Base-by-base conservation (phyloP, 2,888 invertebrate genomes). In the Syritta pipiens region DNA sequence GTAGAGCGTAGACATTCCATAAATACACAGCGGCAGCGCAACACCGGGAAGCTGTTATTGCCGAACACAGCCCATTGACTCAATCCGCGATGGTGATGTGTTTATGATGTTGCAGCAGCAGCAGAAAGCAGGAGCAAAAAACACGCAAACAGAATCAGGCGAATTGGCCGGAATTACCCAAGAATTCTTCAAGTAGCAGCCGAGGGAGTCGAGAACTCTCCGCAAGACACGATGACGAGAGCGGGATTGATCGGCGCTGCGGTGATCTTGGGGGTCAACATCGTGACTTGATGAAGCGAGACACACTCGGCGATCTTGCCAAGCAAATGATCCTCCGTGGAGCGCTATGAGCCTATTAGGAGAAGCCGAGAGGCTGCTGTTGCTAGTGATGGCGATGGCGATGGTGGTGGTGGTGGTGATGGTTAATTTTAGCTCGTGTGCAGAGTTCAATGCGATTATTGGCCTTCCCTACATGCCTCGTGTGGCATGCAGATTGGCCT, bases 261-360 rank as follows among this genome's bases (percentile, higher is more conserved):
- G 60, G 48, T 75, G 81, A 81, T 81, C 81, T 81, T 81, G 32
- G 71, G 74, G 83, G 83, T 83, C 83, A 82, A 83, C 75, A 74
- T 81, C 83, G 83, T 83, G 83, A 83, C 83, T 83, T 83, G 81
- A 74, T 82, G 81, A 74, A 82, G 81, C 83, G 76, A 83, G 82
- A 82, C 83, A n/a, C n/a, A 81, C 82, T 82, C 83, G 81, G 81
- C 76, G 82, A 82, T 82, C 79, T 67, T 63, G 68, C 81, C 68
- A 69, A 67, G 74, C 67, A 79, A 72, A 79, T 79, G 71, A 53
- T 60, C 65, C 35, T 65, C 57, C 55, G 35, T 22, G 37, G 71
- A 71, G 48, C 77, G 65, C 65, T 77, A 77, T 77, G 65, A 60
- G 71, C 65, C 65, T 77, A 71, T 77, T 67, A 76, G 59, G 51